A percentile compares a stretch with the other conserved stretches of the same genome.
Conservation (phyloP, 2,113 vertebrate species). For the Chaetorhynchus papuensis region DNA sequence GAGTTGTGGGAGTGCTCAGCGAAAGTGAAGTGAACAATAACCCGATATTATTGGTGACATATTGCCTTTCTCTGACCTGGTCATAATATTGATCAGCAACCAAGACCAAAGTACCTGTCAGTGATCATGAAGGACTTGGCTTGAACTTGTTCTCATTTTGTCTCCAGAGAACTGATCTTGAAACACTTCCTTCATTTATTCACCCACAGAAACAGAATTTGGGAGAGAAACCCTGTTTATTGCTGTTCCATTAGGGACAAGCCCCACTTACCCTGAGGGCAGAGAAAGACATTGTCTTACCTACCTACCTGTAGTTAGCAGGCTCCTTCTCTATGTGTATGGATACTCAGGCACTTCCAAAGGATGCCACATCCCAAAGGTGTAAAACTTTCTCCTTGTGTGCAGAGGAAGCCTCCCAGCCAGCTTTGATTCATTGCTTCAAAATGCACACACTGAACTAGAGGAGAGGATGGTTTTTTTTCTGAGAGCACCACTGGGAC, state of each 20-base stretch:
- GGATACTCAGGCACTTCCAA: background rate
- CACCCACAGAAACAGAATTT: background rate
- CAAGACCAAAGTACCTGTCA: background rate
- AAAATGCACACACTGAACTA: background rate
- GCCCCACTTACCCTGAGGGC: background rate
- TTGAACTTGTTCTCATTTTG: background rate
- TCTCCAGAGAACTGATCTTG: background rate
- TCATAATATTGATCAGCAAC: background rate
- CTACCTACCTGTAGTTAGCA: background rate
- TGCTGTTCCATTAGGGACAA: background rate
- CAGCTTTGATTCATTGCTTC: background rate
- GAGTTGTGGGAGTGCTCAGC: background rate
- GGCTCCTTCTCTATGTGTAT: background rate
- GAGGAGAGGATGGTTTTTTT: background rate
- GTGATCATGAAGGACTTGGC: background rate
- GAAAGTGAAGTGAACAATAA: background rate
- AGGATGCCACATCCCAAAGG: background rate
- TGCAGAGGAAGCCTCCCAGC: background rate
- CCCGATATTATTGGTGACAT: fast-evolving
- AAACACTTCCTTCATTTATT: background rate
- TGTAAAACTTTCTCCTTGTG: background rate
- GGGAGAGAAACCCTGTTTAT: fast-evolving
- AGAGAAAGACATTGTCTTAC: background rate
- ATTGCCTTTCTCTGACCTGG: background rate
- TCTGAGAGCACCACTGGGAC: background rate